phyloP scores from a whole-genome alignment of 2,113 vertebrate genomes.

The Nestor notabilis region DNA sequence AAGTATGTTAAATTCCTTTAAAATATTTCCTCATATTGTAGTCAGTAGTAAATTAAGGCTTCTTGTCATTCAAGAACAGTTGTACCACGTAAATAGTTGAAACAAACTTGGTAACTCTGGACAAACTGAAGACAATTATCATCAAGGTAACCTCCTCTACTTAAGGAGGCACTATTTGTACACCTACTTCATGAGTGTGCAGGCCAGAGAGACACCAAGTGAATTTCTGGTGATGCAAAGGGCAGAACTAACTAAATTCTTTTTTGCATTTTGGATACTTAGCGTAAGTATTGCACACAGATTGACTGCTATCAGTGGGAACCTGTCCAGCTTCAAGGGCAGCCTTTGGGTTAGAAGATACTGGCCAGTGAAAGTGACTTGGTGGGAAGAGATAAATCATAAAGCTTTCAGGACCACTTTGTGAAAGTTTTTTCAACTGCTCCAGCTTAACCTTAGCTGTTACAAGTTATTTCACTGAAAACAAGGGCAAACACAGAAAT shows the following conservation, averaged over 20 bases:
- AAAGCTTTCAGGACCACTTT: not conserved
- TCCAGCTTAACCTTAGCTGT: not conserved
- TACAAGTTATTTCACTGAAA: not conserved
- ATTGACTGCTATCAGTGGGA: not conserved
- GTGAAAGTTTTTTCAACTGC: not conserved
- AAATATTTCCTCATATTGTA: not conserved
- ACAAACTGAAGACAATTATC: not conserved
- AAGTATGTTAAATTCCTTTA: not conserved
- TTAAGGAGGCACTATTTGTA: not conserved
- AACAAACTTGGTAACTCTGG: not conserved
- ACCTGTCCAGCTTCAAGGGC: not conserved
- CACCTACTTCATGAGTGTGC: not conserved
- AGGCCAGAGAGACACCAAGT: not conserved
- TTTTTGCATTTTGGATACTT: not conserved
- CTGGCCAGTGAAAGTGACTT: not conserved
- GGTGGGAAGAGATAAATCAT: not conserved
- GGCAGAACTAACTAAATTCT: not conserved
- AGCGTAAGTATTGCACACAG: rapidly evolving
- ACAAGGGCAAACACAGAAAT: not conserved
- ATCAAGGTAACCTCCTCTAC: not conserved
- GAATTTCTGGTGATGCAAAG: not conserved
- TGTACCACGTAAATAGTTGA: not conserved
- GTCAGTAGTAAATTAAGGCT: not conserved
- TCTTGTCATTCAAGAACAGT: not conserved
- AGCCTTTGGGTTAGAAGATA: not conserved